Evolutionary conservation across 1,140 invertebrate genomes (phyloP), one percentile per base, ranked within the genome.

Genomic region (Leptoteleia sp.): DNA sequence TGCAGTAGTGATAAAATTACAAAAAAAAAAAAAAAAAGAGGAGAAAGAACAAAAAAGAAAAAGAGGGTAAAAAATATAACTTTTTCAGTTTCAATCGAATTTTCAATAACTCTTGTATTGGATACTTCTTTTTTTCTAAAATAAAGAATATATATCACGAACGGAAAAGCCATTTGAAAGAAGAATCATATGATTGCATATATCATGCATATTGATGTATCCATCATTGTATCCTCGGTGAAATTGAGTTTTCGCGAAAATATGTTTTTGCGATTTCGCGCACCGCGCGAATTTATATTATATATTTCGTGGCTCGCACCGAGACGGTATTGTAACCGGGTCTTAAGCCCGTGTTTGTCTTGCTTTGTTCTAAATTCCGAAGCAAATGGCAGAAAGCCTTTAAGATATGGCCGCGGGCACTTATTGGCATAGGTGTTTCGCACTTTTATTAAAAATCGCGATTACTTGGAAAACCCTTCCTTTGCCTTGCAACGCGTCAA

Each of bases 161-260:
- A n/a, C n/a, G n/a, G n/a, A n/a, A n/a, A n/a, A n/a, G n/a, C 29
- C 11, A 47, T 45, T 61, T 45, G 55, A 12, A 35, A 8, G 11
- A 29, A 47, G 29, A 62, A 29, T 62, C 17, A 48, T 38, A 48
- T 29, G 29, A 48, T 62, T 62, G 19, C 13, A 17, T 62, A 38
- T 48, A 62, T 48, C 31, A 48, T 64, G 47, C 47, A 52, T 64
- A 62, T 62, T 40, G 43, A 62, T 62, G 31, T 62, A 48, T 62
- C 25, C 45, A 40, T 48, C 45, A 40, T 50, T 62, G 45, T 40
- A 29, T 50, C 33, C 40, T 13, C 15, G 0, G 4, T 42, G 45
- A 31, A 64, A 64, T 64, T 40, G 45, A 64, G 59, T 64, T 64
- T 50, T 45, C 59, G 29, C 29, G 43, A 47, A 61, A 61, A 61